Base-by-base conservation (phyloP, 2,113 vertebrate genomes). In the Urocynchramus pylzowi region DNA sequence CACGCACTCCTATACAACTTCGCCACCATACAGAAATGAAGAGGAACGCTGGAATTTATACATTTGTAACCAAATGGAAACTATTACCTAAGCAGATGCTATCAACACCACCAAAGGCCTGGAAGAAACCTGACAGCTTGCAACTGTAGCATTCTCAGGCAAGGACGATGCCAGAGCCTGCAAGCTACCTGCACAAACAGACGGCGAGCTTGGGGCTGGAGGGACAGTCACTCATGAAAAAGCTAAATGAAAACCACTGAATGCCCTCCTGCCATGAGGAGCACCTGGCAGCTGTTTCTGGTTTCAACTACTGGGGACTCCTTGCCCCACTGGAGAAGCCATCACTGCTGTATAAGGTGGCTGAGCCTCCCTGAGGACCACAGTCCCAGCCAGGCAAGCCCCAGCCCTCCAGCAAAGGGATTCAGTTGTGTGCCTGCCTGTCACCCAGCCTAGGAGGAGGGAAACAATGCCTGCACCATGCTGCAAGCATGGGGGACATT, bases 61-160 rank as follows among this genome's bases (percentile, higher is more conserved):
- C 76, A 95, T 97, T 93, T 82, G 54, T 78, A 86, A 92, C 82
- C 85, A 96, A 92, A 86, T 89, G 91, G 95, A 98, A 97, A 96
- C 56, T 71, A 45, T 89, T 91, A 78, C 73, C 89, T 89, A 89
- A 96, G 16, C 56, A 90, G 89, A 92, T 92, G 28, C 68, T 90
- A 95, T 73, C 84, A 81, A 76, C 74, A 44, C 65, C n/a, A 30
- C 75, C 78, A 68, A 61, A 95, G 24, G 52, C 33, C 37, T 82
- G 33, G 53, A 86, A 70, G 71, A 67, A 94, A 93, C 56, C 13
- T 42, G 59, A 69, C 49, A 84, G 82, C 68, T 84, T 79, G 76
- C 59, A 89, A 87, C 42, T 41, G 53, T 21, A 83, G 79, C 12
- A 16, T 44, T 83, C 16, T 53, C 70, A 82, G 79, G 60, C 28